These are phyloP conservation scores for Ptilonorhynchus violaceus DNA, from an alignment of 2,113 vertebrate species.

Conservation along the genomic window DNA sequence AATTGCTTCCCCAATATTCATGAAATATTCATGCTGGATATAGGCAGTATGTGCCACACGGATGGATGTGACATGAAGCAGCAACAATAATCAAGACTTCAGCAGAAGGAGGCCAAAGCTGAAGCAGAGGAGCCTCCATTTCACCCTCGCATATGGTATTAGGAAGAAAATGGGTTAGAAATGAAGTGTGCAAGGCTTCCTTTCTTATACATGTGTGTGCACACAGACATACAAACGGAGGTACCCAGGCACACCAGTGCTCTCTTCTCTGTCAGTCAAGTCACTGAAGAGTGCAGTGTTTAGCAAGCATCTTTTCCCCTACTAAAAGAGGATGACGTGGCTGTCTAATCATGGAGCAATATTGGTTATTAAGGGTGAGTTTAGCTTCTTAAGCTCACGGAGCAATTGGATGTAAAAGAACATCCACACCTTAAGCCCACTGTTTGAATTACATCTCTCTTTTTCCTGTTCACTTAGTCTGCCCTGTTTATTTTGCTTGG, in stretches of 20 bases:
- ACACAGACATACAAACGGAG: accelerated
- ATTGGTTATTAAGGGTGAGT: not conserved
- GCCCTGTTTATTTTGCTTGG: not conserved
- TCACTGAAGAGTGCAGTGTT: not conserved
- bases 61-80: not conserved
- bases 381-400: not conserved
- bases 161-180: not conserved
- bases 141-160: not conserved
- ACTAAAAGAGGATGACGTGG: not conserved
- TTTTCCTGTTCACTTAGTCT: not conserved
- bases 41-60: not conserved
- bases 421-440: not conserved
- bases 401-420: not conserved
- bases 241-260: accelerated
- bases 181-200: not conserved
- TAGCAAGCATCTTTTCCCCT: not conserved
- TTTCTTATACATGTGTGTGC: accelerated
- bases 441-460: not conserved
- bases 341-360: not conserved
- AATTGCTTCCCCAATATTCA: slow-evolving; percentile 22
- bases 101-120: not conserved
- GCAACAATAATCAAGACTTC: not conserved
- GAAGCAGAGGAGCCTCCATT: not conserved
- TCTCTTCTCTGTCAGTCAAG: not conserved
- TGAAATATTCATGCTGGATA: slow-evolving; percentile 48